Base-by-base conservation (phyloP, 1,140 invertebrate genomes). In the Drosophila neocordata region DNA sequence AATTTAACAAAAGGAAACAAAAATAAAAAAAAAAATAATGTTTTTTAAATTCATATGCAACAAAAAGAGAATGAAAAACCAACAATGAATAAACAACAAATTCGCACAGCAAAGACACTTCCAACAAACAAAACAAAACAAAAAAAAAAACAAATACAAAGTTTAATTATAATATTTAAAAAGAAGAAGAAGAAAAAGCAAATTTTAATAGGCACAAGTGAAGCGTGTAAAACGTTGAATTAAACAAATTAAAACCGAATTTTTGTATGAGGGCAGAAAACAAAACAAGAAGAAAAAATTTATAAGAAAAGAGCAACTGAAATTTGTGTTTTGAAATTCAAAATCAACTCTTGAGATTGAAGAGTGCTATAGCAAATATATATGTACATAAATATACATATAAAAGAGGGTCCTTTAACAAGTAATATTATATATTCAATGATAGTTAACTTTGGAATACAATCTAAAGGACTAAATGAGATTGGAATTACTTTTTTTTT, bases 1-100 rank as follows among this genome's bases (percentile, higher is more conserved):
- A 84, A 89, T 84, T 83, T 55, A 88, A 77, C 63, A 58, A 77
- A 63, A 64, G 51, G 31, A 69, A 77, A 38, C 38, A 22, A 52
- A 62, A 70, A 63, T 61, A 27, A 38, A 52, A 22, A 52, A 62
- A 70, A 63, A 65, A 27, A 59, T 65, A 80, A 88, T 55, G 84
- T 89, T 89, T 88, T 88, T 89, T 79, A 88, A 87, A 87, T 87
- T 88, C 83, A 87, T 87, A 87, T 72, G 79, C 78, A 87, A 87
- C 61, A 55, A 77, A 59, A 69, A 24, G 4, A n/a, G 63, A 73
- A 59, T 51, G 38, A 51, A 65, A 63, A 66, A 31, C 27, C 51
- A 73, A 80, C 27, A 65, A 64, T 27, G 58, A 58, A 77, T 77
- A 56, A 67, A 79, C 69, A 87, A 88, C 76, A 79, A 83, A 74